Evolutionary conservation across 2,113 vertebrate genomes (phyloP), one percentile per base, ranked within the genome.

Genomic region (Plectropomus leopardus): DNA sequence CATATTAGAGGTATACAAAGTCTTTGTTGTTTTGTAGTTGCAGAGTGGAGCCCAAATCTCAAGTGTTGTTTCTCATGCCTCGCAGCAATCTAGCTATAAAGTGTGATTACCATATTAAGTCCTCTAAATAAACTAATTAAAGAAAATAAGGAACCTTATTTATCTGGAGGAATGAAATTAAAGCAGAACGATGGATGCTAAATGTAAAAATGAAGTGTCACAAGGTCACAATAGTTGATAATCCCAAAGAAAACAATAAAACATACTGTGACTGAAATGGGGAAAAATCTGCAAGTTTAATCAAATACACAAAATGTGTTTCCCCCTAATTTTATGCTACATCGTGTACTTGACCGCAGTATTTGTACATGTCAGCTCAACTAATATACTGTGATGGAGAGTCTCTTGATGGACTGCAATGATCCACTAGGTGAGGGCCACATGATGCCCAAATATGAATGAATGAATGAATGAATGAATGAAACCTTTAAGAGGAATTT

Each of bases 71-170:
- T 24, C 9, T 66, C 51, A 67, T 69, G 8, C 7, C 76, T 77
- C 23, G 15, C 16, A 58, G 42, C 48, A 26, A 28, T 81, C 40
- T 24, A 45, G 36, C 7, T 51, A 71, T 69, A 42, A 65, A 75
- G 24, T 51, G 3, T 53, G 44, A 79, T 73, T 71, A 68, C 42
- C 40, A 54, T 64, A 57, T 77, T 72, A 48, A 58, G 65, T 65
- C 64, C 19, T 72, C 32, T 48, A 74, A 77, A 79, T 76, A 65
- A 70, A 70, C 17, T 9, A 53, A 86, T 76, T 26, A 30, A 82
- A 80, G 17, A 26, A 51, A 61, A 70, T 17, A 13, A 71, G 10
- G 42, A 53, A 21, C 10, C 13, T n/a, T 50, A 36, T 78, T 67
- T 72, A 15, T 72, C 10, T 63, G 59, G 28, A 72, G 34, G 48